Conservation (phyloP, 92 coral and sea anemone genomes). For the Phymanthus crucifer region DNA sequence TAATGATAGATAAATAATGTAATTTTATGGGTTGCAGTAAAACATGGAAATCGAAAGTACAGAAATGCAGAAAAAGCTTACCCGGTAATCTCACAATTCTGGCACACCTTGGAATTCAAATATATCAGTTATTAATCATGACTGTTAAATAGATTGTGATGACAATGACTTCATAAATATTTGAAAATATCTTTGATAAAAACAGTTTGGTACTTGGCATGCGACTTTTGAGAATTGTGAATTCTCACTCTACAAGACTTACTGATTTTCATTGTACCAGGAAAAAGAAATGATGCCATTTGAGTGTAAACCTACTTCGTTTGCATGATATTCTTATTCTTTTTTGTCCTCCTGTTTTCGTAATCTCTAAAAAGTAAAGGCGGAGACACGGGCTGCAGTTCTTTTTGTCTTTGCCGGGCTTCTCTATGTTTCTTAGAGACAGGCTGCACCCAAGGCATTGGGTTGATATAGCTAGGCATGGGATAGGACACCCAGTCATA, state of each 20-base stretch:
- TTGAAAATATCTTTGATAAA: no score
- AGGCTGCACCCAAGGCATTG: slow-evolving; percentile 90
- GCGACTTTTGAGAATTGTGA: no score
- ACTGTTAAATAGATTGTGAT: no score
- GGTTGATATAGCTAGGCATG: slow-evolving; percentile 84
- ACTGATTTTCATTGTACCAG: neutral
- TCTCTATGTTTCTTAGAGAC: slow-evolving; percentile 55
- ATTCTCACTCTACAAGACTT: neutral
- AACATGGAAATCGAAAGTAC: no score
- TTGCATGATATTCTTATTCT: neutral
- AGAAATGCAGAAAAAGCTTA: no score
- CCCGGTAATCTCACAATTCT: no score
- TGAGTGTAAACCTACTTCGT: neutral
- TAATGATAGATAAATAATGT: no score
- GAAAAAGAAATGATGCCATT: neutral
- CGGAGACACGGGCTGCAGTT: slow-evolving; percentile 80
- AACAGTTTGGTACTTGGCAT: no score
- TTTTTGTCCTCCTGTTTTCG: slow-evolving; percentile 69
- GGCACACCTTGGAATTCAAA: no score
- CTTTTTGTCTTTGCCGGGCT: slow-evolving; percentile 41
- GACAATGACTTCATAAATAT: no score
- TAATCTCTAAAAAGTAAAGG: slow-evolving; percentile 89
- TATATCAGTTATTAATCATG: no score
- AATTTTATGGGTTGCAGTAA: no score
- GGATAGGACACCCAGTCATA: slow-evolving; percentile 99